Evolutionary conservation across 2,888 invertebrate genomes (phyloP), one percentile per base, ranked within the genome.

Genomic region (Drosophila kanekoi): DNA sequence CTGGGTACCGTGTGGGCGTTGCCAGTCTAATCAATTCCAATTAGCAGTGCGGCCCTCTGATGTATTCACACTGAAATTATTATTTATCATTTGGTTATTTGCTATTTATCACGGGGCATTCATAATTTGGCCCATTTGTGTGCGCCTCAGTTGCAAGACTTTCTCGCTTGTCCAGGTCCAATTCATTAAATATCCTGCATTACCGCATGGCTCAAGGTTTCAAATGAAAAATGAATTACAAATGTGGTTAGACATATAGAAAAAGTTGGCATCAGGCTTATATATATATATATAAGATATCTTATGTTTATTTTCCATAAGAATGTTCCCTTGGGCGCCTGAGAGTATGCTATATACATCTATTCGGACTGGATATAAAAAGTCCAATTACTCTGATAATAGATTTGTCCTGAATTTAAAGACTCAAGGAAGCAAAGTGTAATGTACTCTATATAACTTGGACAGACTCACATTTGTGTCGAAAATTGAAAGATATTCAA

Each of bases 1-100:
- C 13, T 41, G 54, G 54, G n/a, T 28, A 54, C 23, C 13, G 41
- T 20, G 53, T 67, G 64, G 56, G 76, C 62, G 64, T 47, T 66
- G 62, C 67, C 48, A 57, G 87, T 90, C 91, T 91, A 91, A 91
- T 91, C 91, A 92, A 92, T 91, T 92, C 92, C 92, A 91, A 91
- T 91, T 92, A 92, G 91, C 81, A 82, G 87, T 79, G 88, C 79
- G 66, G 84, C 82, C 90, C 91, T 91, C 91, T 89, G 90, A 90
- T 91, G 91, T 89, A 91, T 91, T 91, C 90, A 85, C 90, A 85
- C 79, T 85, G 81, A 90, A 91, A 92, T 92, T 92, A 91, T 91
- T 92, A 91, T 91, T 91, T 91, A 91, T 91, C 91, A 91, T 91
- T 91, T 89, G 89, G 79, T 83, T 91, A 91, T 91, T 90, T 87